Conservation (phyloP, 2,888 invertebrate genomes). For the Scaeva pyrastri region DNA sequence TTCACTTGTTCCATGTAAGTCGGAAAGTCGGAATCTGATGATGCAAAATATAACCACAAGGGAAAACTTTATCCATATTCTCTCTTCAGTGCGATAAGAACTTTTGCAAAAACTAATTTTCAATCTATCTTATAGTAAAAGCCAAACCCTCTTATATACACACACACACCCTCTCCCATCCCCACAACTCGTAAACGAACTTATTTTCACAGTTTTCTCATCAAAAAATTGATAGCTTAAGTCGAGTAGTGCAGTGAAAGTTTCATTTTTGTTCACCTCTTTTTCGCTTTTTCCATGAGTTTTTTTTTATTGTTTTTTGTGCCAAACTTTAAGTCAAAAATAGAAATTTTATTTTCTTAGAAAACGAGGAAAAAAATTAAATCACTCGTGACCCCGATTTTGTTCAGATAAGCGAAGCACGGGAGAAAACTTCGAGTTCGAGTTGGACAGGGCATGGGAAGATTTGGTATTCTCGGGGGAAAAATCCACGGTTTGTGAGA, state of each 20-base stretch:
- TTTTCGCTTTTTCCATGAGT: neutral
- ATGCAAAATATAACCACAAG: constrained; percentile 14
- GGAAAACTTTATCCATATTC: constrained; percentile 30
- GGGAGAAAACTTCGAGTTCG: constrained; percentile 7
- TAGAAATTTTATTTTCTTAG: neutral
- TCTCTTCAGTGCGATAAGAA: constrained; percentile 16
- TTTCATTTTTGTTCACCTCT: constrained; percentile 28
- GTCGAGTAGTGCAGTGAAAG: constrained; percentile 42
- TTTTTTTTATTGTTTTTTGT: neutral
- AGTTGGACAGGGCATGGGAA: neutral
- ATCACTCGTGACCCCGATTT: neutral
- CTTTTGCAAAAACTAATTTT: constrained; percentile 60
- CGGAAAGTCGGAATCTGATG: neutral
- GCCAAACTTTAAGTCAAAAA: constrained; percentile 12
- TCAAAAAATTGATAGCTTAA: constrained; percentile 52
- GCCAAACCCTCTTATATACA: constrained; percentile 14
- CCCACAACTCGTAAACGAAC: too few relatives aligned
- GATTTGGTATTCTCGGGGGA: neutral
- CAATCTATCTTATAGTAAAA: constrained; percentile 56
- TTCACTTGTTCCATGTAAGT: too few relatives aligned
- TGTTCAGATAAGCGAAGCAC: neutral
- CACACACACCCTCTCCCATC: neutral
- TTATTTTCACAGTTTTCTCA: constrained; percentile 45
- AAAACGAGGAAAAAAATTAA: neutral
- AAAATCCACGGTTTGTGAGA: neutral